Conservation (phyloP, 2,797 vertebrate genomes). For the Picus viridis region DNA sequence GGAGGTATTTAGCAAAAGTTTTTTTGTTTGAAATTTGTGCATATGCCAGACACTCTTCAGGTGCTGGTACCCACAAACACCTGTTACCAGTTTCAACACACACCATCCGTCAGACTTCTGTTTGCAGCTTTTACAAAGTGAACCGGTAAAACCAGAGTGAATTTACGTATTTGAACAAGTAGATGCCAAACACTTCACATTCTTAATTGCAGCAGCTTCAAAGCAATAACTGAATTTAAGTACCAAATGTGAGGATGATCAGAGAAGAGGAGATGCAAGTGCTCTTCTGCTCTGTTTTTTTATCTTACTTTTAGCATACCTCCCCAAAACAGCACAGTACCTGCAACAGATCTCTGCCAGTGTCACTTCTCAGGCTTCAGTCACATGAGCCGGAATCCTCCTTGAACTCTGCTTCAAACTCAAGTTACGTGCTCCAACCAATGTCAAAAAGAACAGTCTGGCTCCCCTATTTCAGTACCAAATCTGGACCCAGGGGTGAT, state of each 20-base stretch:
- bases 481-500: not conserved
- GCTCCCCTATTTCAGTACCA: not conserved
- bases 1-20: not conserved
- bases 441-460: not conserved
- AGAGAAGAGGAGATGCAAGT: not conserved
- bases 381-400: not conserved
- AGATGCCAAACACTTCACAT: not conserved
- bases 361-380: not conserved
- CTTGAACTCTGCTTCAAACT: not conserved
- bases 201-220: conserved; percentile 1
- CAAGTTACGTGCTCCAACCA: rapidly evolving
- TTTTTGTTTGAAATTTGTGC: not conserved
- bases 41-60: not conserved
- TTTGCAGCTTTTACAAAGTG: not conserved
- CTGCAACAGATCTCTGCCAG: not conserved
- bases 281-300: rapidly evolving
- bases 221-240: not conserved
- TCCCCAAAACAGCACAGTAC: not conserved
- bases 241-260: not conserved
- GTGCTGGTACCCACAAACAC: not conserved
- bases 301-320: not conserved
- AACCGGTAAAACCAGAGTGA: not conserved
- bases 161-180: not conserved
- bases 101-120: rapidly evolving
- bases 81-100: not conserved